Conservation (phyloP, 1,140 invertebrate species). For the Drosophila melanogaster region DNA sequence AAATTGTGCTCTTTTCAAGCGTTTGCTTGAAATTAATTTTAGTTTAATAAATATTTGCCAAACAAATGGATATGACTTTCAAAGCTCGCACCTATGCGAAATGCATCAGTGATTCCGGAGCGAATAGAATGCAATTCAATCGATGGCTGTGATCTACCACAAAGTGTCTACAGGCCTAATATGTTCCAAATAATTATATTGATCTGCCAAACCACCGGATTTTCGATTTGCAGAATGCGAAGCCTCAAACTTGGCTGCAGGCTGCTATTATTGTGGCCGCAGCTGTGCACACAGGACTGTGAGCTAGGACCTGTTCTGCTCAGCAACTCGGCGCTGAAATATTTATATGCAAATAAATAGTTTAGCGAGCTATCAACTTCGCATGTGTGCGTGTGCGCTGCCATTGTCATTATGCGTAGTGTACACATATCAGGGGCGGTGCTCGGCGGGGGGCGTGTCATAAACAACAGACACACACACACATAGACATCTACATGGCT, state of each 20-base stretch:
- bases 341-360: slow-evolving; percentile 83
- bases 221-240: not conserved
- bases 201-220: not conserved
- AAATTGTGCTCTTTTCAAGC: not conserved
- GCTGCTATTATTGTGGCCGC: not conserved
- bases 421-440: slow-evolving; percentile 8
- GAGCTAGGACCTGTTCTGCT: slow-evolving; percentile 30
- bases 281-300: slow-evolving; percentile 4
- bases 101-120: not conserved
- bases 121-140: not conserved
- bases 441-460: slow-evolving; percentile 39
- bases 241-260: not conserved
- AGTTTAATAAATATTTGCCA: not conserved
- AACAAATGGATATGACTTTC: not conserved
- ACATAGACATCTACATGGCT: not conserved
- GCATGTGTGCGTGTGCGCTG: slow-evolving; percentile 8
- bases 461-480: slow-evolving; percentile 47
- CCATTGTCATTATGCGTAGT: slow-evolving; percentile 59
- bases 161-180: not conserved
- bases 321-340: slow-evolving; percentile 53
- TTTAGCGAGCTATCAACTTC: slow-evolving; percentile 72
- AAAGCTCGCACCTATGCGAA: not conserved
- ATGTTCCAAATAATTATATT: not conserved
- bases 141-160: not conserved
- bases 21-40: too few species aligned